phyloP scores from a whole-genome alignment of 2,113 vertebrate species.

The Burhinus bistriatus region DNA sequence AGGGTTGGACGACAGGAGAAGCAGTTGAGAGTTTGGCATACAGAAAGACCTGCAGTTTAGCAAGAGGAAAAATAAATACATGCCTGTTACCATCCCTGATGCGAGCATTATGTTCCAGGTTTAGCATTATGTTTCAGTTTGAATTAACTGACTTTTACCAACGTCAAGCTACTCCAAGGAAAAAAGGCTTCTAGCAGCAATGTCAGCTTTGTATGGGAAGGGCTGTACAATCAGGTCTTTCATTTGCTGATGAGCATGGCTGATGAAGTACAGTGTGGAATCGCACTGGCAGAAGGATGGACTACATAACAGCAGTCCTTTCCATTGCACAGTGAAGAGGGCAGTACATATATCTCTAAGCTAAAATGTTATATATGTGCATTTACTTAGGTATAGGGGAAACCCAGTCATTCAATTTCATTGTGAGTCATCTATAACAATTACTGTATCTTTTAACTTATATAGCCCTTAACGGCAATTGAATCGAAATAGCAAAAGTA shows the following conservation, averaged over 20 bases:
- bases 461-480: accelerated
- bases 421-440: background rate
- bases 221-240: conserved; percentile 48
- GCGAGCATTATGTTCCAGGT: background rate
- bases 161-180: background rate
- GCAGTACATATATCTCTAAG: background rate
- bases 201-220: background rate
- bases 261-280: conserved; percentile 23
- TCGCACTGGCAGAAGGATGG: background rate
- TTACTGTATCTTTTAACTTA: background rate
- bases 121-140: background rate
- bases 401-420: background rate
- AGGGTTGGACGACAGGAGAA: background rate
- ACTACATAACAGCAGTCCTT: background rate
- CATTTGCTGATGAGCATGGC: conserved; percentile 28
- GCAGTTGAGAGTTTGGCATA: background rate
- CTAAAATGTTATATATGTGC: background rate
- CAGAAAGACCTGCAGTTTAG: background rate
- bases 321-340: background rate
- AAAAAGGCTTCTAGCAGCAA: background rate
- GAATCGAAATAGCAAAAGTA: background rate
- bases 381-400: background rate
- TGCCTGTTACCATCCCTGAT: background rate
- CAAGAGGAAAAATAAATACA: background rate
- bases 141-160: background rate